A percentile compares a stretch with the other conserved stretches of the same genome.
phyloP scores from a whole-genome alignment of 2,888 invertebrate genomes.

The Caenorhabditis uteleia region DNA sequence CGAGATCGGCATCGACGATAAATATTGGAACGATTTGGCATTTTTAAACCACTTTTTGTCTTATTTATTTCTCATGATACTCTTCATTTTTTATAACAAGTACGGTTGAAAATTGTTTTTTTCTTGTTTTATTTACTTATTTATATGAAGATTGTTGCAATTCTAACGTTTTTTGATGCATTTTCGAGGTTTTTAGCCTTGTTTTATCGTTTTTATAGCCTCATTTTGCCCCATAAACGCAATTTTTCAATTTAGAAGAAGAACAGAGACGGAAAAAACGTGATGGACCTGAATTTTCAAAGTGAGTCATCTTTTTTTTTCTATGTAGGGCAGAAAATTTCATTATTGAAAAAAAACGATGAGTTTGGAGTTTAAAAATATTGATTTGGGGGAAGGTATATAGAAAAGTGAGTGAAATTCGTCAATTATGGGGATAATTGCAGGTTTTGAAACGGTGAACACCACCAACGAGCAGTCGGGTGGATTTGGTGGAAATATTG shows the following conservation, averaged over 20 bases:
- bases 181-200: background rate
- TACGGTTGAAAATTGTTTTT: too few relatives aligned
- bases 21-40: too few relatives aligned
- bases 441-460: conserved; percentile 42
- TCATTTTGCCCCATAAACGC: too few relatives aligned
- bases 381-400: conserved; percentile 18
- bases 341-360: conserved; percentile 7
- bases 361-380: conserved; percentile 23
- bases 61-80: background rate
- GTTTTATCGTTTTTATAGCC: background rate
- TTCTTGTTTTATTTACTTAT: conserved; percentile 2
- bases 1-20: conserved; percentile 30
- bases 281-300: conserved; percentile 53
- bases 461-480: conserved; percentile 46
- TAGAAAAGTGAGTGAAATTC: too few relatives aligned
- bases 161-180: conserved; percentile 3
- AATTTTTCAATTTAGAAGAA: background rate
- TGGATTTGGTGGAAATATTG: conserved; percentile 43
- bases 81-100: background rate
- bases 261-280: background rate
- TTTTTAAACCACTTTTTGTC: background rate
- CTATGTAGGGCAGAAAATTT: background rate
- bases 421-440: too few relatives aligned
- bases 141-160: conserved; percentile 1
- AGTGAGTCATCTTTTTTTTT: conserved; percentile 38